phyloP scores from a whole-genome alignment of 2,888 invertebrate species.

The Tuberolachnus salignus region DNA sequence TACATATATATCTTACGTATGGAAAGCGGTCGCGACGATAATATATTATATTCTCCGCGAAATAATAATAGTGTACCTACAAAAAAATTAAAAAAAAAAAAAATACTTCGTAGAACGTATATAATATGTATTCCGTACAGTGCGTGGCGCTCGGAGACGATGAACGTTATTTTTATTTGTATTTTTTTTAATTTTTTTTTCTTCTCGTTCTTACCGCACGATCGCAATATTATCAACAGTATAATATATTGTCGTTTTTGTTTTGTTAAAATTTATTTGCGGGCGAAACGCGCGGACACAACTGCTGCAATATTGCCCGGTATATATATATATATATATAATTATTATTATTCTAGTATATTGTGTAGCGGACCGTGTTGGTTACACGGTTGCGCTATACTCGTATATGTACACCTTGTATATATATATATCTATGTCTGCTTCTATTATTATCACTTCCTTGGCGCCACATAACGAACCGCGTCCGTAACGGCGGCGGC shows the following conservation, averaged over 20 bases:
- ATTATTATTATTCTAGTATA: constrained; percentile 19
- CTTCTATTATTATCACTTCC: constrained; percentile 42
- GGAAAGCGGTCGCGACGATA: too few species aligned
- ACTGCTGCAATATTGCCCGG: too few species aligned
- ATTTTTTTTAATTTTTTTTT: background rate
- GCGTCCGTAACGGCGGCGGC: constrained; percentile 13
- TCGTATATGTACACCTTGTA: background rate
- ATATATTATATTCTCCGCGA: too few species aligned
- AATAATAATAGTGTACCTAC: too few species aligned
- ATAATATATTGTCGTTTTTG: background rate
- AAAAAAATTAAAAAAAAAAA: too few species aligned
- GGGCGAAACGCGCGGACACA: background rate
- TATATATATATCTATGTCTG: background rate
- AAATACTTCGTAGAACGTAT: too few species aligned
- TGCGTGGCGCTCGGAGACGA: background rate
- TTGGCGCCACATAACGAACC: constrained; percentile 55
- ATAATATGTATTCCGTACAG: too few species aligned
- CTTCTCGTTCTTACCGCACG: background rate
- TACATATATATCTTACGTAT: too few species aligned
- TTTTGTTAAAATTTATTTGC: too few species aligned
- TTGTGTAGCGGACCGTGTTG: constrained; percentile 34
- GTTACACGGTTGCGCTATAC: background rate
- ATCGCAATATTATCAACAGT: background rate
- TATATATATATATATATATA: background rate
- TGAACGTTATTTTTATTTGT: too few species aligned